Percentiles rank a stretch among this genome's conserved stretches.
These are phyloP conservation scores for Anoplophora glabripennis DNA, from an alignment of 1,140 invertebrate genomes.

Conservation along the genomic window DNA sequence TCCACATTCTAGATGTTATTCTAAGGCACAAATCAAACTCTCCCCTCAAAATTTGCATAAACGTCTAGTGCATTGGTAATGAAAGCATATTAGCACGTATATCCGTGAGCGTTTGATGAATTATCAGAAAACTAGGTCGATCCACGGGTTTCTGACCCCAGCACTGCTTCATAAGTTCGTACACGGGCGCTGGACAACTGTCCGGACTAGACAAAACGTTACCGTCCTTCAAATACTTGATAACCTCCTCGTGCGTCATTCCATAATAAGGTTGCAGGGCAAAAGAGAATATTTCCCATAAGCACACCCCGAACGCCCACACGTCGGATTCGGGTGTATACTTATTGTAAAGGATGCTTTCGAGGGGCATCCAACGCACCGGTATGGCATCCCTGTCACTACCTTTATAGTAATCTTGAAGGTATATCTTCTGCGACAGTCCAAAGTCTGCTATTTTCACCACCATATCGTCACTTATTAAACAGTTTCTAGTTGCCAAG, in stretches of 20 bases:
- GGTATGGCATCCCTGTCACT: constrained; percentile 92
- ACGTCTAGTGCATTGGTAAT: constrained; percentile 2
- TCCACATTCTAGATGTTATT: no score
- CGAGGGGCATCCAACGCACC: constrained; percentile 94
- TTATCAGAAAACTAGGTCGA: constrained; percentile 78
- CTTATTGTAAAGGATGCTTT: constrained; percentile 90
- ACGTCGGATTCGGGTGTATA: constrained; percentile 92
- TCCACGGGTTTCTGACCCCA: constrained; percentile 83
- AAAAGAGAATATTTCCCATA: constrained; percentile 95
- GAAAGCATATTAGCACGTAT: constrained; percentile 38
- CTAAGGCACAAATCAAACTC: no score
- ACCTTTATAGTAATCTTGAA: constrained; percentile 87
- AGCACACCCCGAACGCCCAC: constrained; percentile 89
- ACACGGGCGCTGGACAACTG: constrained; percentile 85
- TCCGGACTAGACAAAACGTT: constrained; percentile 84
- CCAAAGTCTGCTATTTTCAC: constrained; percentile 98
- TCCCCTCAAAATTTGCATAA: neutral
- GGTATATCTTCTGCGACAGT: constrained; percentile 87
- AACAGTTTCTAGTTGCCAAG: constrained; percentile 91
- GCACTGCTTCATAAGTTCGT: constrained; percentile 89
- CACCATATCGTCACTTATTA: constrained; percentile 89
- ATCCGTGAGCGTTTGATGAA: constrained; percentile 64
- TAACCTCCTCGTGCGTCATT: constrained; percentile 92
- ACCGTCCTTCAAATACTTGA: constrained; percentile 88
- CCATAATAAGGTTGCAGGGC: constrained; percentile 92